Evolutionary conservation across 2,113 vertebrate genomes (phyloP).

Genomic region (Psammodynastes pulverulentus): DNA sequence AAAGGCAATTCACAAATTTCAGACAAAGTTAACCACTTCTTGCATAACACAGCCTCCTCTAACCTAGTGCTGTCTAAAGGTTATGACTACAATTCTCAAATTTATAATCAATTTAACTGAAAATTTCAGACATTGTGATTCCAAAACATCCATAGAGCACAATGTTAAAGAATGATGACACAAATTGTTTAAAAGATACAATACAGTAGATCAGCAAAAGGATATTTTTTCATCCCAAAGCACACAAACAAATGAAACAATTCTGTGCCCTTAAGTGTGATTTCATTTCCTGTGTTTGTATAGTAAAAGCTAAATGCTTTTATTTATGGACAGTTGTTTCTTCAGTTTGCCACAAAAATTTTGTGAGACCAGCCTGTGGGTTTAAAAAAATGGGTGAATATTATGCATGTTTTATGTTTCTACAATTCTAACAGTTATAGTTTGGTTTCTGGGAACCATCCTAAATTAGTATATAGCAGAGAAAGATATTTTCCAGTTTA

Average conservation of each 20-base stretch:
- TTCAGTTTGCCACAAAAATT: neutral
- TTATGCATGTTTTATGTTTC: neutral
- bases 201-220: neutral
- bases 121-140: neutral
- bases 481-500: conserved; percentile 18
- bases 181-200: conserved; percentile 31
- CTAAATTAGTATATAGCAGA: conserved; percentile 19
- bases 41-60: neutral
- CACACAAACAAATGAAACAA: neutral
- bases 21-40: neutral
- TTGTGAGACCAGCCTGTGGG: neutral
- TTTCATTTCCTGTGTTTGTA: conserved; percentile 32
- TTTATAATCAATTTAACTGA: neutral
- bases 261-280: conserved; percentile 11
- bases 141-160: neutral
- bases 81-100: neutral
- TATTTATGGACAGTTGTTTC: conserved; percentile 10
- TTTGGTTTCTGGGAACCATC: conserved; percentile 30
- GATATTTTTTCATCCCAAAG: conserved; percentile 21
- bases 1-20: neutral
- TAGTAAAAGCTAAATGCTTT: conserved; percentile 27
- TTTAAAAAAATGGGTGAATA: conserved; percentile 31
- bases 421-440: conserved; percentile 3
- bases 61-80: neutral
- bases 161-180: neutral